Percentiles rank a stretch among this genome's conserved stretches.
phyloP scores from a whole-genome alignment of 37 sponge, comb jelly and placozoan species.

The Agelas oroides region DNA sequence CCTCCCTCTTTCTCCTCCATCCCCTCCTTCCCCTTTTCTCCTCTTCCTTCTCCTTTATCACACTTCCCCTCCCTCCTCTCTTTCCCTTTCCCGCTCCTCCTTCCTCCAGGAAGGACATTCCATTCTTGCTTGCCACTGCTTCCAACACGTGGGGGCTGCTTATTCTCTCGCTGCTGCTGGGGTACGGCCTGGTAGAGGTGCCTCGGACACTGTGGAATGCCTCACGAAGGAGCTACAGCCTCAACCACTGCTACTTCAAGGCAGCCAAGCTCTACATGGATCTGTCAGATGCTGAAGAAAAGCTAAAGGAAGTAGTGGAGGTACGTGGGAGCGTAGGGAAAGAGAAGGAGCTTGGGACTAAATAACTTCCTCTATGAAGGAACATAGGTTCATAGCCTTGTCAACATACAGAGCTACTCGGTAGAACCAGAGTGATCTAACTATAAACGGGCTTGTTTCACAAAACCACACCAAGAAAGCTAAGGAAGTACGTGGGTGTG shows the following conservation, averaged over 20 bases:
- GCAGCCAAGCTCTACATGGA: slow-evolving; percentile 91
- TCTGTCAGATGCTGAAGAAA: slow-evolving; percentile 84
- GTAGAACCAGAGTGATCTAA: no score
- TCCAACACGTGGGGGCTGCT: slow-evolving; percentile 98
- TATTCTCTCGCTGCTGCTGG: slow-evolving; percentile 90
- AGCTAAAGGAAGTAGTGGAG: slow-evolving; percentile 74
- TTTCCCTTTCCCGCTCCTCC: not conserved
- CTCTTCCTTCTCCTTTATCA: not conserved
- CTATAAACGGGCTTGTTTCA: no score
- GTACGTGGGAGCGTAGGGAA: slow-evolving; percentile 60
- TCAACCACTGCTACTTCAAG: slow-evolving; percentile 85
- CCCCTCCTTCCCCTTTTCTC: slow-evolving; percentile 4
- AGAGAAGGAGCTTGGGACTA: no score
- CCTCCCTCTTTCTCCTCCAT: not conserved
- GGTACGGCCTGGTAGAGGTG: slow-evolving; percentile 97
- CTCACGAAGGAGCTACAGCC: slow-evolving; percentile 54
- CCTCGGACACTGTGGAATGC: slow-evolving; percentile 73
- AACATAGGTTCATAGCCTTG: no score
- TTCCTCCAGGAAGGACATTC: slow-evolving; percentile 56
- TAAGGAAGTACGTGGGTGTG: no score
- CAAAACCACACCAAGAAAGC: no score
- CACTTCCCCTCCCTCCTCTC: not conserved
- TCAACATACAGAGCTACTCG: not conserved
- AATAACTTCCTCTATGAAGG: no score
- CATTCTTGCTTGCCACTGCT: slow-evolving; percentile 82